Percentiles rank a stretch among this genome's conserved stretches.
Conservation (phyloP, 2,797 vertebrate genomes). For the Chiroxiphia lanceolata region DNA sequence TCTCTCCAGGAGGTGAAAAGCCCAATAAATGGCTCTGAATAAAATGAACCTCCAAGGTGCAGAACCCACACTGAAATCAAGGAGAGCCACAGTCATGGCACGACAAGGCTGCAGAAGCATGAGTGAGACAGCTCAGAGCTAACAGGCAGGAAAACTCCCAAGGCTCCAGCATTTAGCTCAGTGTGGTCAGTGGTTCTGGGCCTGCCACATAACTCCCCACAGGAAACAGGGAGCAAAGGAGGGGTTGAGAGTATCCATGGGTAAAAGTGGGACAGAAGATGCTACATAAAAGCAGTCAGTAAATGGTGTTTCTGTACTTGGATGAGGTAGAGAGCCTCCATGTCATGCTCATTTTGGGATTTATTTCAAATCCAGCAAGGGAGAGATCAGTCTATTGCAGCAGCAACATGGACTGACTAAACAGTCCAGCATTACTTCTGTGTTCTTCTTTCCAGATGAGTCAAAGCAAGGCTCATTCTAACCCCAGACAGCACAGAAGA, state of each 20-base stretch:
- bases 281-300: neutral
- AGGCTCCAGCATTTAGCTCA: neutral
- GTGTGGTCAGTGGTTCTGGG: fast-evolving
- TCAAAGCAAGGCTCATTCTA: neutral
- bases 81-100: neutral
- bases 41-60: neutral
- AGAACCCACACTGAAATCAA: neutral
- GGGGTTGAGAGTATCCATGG: neutral
- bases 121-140: neutral
- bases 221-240: neutral
- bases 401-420: neutral
- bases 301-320: neutral
- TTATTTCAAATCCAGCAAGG: neutral
- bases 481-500: neutral
- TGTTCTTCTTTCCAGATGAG: neutral
- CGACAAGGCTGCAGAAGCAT: fast-evolving
- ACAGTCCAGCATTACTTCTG: neutral
- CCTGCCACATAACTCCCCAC: neutral
- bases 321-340: neutral
- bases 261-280: neutral
- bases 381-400: neutral
- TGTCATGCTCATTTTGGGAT: neutral
- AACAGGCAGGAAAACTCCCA: neutral
- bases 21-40: neutral
- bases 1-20: neutral